These are phyloP conservation scores for Podarcis cretensis DNA, from an alignment of 2,113 vertebrate species.

Conservation along the genomic window DNA sequence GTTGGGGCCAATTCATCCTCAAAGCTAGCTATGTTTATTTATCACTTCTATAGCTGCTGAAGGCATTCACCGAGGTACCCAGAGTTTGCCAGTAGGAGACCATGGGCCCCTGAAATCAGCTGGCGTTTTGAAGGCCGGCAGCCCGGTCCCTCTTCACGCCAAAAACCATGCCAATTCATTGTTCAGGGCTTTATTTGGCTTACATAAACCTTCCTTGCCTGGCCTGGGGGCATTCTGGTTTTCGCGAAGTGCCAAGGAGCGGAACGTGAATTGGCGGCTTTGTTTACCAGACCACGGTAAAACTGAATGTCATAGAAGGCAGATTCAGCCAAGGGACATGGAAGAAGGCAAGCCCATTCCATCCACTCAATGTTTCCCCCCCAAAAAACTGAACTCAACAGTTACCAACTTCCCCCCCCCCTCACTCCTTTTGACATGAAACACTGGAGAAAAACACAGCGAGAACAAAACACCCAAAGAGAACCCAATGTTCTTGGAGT, in stretches of 20 bases:
- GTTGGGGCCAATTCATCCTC: background rate
- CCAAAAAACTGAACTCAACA: constrained; percentile 11
- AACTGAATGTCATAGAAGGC: constrained; percentile 48
- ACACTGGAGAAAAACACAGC: background rate
- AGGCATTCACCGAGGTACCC: background rate
- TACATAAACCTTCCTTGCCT: constrained; percentile 39
- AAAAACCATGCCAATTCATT: constrained; percentile 38
- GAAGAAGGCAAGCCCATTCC: constrained; percentile 25
- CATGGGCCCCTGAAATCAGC: too few relatives aligned
- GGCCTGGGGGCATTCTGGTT: constrained; percentile 47
- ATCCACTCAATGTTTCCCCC: constrained; percentile 25
- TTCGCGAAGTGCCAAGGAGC: constrained; percentile 20
- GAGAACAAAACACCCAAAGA: background rate
- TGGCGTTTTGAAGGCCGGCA: background rate
- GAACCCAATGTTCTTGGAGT: background rate
- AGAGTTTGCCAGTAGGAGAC: background rate
- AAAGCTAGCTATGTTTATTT: background rate
- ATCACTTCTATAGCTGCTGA: background rate
- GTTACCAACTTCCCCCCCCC: background rate
- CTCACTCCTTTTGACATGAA: background rate
- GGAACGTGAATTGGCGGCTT: constrained; percentile 49
- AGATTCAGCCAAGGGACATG: constrained; percentile 35
- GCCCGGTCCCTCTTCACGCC: constrained; percentile 40
- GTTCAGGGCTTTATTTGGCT: constrained; percentile 39
- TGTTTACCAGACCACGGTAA: constrained; percentile 51